Conservation (phyloP, 2,797 vertebrate species). For the Taenioides sp. region DNA sequence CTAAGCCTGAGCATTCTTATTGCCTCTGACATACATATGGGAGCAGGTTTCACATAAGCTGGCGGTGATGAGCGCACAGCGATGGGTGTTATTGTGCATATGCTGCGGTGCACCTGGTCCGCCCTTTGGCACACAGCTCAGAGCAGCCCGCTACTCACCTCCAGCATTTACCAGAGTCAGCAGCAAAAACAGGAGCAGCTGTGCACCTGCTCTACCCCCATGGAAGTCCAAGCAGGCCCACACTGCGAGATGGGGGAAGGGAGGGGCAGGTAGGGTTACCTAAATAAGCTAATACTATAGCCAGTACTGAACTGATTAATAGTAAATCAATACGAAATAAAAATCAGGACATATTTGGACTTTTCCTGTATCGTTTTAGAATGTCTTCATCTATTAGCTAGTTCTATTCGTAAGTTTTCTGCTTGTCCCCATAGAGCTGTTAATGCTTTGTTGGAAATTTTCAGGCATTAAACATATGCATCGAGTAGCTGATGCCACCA, state of each 20-base stretch:
- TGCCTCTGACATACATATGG: constrained; percentile 51
- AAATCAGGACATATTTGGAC: background rate
- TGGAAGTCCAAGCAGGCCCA: constrained; percentile 29
- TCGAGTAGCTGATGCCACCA: too few species aligned
- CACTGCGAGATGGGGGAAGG: constrained; percentile 10
- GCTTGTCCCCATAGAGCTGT: too few species aligned
- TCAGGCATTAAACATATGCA: too few species aligned
- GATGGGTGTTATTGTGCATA: constrained; percentile 15
- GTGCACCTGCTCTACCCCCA: constrained; percentile 52
- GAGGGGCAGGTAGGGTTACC: background rate
- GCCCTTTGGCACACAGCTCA: constrained; percentile 42
- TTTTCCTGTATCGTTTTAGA: too few species aligned
- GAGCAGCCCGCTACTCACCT: constrained; percentile 58
- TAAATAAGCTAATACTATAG: too few species aligned
- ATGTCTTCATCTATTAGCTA: too few species aligned
- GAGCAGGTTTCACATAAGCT: constrained; percentile 12
- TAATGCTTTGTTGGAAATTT: too few species aligned
- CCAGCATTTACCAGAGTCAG: constrained; percentile 59
- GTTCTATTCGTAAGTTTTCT: too few species aligned
- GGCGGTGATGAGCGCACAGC: background rate
- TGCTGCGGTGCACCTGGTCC: constrained; percentile 55
- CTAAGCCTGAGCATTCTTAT: constrained; percentile 48
- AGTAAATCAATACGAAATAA: background rate
- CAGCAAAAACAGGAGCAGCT: constrained; percentile 50
- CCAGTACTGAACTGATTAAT: too few species aligned